Evolutionary conservation across 2,797 vertebrate species (phyloP).

Genomic region (Spheniscus humboldti): DNA sequence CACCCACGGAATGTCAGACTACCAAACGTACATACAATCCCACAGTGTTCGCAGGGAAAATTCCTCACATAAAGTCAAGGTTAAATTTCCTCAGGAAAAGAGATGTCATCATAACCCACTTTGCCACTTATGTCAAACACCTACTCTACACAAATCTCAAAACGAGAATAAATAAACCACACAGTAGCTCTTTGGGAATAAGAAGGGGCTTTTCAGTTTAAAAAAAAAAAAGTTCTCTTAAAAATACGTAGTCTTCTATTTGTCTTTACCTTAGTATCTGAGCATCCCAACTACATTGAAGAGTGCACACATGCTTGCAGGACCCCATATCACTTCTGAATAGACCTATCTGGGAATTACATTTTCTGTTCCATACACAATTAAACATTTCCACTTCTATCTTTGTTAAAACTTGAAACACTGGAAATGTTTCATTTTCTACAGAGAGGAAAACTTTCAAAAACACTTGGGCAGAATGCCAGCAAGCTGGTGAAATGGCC

Average conservation of each 20-base stretch:
- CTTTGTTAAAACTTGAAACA: background rate
- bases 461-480: background rate
- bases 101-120: slow-evolving; percentile 30
- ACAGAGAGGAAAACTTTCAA: background rate
- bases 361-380: background rate
- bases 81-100: slow-evolving; percentile 55
- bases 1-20: background rate
- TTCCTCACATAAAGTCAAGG: background rate
- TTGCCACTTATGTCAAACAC: slow-evolving; percentile 39
- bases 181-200: background rate
- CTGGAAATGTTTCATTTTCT: background rate
- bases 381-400: background rate
- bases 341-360: background rate
- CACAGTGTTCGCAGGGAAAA: slow-evolving; percentile 16
- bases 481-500: background rate
- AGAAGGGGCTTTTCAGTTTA: background rate
- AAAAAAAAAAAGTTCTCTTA: background rate
- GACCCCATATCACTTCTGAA: background rate
- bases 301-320: background rate
- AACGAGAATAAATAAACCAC: slow-evolving; percentile 7
- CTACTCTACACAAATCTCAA: slow-evolving; percentile 4
- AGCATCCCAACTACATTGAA: background rate
- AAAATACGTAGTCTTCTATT: background rate
- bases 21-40: background rate
- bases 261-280: background rate